A percentile compares a stretch with the other conserved stretches of the same genome.
Conservation (phyloP, 1,140 invertebrate genomes). For the Sycophaga agraensis region DNA sequence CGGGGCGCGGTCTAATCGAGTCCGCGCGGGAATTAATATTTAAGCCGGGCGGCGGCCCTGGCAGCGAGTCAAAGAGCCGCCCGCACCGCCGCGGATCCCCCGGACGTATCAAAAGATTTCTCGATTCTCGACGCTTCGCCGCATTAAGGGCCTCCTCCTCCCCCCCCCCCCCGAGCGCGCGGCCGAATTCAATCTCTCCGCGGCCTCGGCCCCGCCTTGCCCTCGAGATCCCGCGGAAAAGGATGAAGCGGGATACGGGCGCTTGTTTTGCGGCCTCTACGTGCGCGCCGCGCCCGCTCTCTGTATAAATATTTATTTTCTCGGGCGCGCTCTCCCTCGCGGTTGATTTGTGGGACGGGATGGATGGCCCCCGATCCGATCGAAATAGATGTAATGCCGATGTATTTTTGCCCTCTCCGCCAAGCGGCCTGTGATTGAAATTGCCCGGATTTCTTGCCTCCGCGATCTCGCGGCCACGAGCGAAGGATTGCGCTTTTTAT, state of each 20-base stretch:
- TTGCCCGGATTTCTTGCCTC: not conserved
- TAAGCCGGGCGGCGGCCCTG: not conserved
- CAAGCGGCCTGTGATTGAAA: constrained; percentile 9
- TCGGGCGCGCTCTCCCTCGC: constrained; percentile 11
- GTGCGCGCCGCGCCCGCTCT: too few relatives aligned
- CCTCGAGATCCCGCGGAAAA: not conserved
- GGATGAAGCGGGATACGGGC: not conserved
- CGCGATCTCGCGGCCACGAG: too few relatives aligned
- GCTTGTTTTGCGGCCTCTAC: not conserved
- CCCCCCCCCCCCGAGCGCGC: not conserved
- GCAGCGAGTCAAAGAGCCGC: constrained; percentile 22
- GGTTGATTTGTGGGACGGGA: constrained; percentile 17
- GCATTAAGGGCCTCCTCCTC: constrained; percentile 23
- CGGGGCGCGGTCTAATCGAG: constrained; percentile 8
- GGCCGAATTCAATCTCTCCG: constrained; percentile 8
- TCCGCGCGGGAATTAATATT: constrained; percentile 16
- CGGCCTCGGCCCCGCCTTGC: not conserved
- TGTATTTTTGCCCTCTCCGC: too few relatives aligned
- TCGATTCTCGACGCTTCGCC: constrained; percentile 16
- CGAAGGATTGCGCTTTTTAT: too few relatives aligned
- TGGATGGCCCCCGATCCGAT: not conserved
- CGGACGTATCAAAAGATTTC: constrained; percentile 22
- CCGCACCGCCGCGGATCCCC: not conserved
- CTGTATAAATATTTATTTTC: constrained; percentile 21
- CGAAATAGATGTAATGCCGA: constrained; percentile 1